Percentiles rank a stretch among this genome's conserved stretches.
phyloP scores from a whole-genome alignment of 2,113 vertebrate species.

The Microcebus griseorufus region DNA sequence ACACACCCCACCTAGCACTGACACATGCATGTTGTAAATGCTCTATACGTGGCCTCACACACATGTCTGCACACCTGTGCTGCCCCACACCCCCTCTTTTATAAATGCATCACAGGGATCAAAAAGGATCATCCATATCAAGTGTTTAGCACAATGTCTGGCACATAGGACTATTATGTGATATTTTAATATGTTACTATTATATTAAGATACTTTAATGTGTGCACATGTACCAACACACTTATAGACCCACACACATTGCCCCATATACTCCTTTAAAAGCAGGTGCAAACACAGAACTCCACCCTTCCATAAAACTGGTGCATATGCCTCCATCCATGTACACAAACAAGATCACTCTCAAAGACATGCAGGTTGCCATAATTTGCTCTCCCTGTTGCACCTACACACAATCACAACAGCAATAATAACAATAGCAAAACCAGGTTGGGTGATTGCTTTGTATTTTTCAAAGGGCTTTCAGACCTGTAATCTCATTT shows the following conservation, averaged over 20 bases:
- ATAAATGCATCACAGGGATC: not conserved
- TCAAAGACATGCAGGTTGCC: not conserved
- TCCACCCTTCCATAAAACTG: not conserved
- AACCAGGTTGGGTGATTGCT: not conserved
- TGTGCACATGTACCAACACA: not conserved
- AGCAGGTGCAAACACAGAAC: not conserved
- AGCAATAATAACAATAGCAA: not conserved
- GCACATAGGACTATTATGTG: not conserved
- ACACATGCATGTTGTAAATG: not conserved
- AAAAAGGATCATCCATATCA: not conserved
- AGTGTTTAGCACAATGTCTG: not conserved
- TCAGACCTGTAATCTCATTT: constrained; percentile 18
- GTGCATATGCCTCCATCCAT: fast-evolving
- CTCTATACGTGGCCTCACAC: not conserved
- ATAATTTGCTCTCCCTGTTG: not conserved
- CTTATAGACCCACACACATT: not conserved
- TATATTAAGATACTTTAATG: not conserved
- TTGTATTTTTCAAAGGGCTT: constrained; percentile 41
- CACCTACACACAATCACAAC: constrained; percentile 15
- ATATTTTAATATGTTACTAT: not conserved
- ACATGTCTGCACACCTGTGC: not conserved
- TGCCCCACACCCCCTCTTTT: not conserved
- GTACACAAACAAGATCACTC: not conserved
- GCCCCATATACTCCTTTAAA: not conserved
- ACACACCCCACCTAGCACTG: not conserved